Conservation (phyloP, 1,140 invertebrate genomes). For the Danaus melanippus region DNA sequence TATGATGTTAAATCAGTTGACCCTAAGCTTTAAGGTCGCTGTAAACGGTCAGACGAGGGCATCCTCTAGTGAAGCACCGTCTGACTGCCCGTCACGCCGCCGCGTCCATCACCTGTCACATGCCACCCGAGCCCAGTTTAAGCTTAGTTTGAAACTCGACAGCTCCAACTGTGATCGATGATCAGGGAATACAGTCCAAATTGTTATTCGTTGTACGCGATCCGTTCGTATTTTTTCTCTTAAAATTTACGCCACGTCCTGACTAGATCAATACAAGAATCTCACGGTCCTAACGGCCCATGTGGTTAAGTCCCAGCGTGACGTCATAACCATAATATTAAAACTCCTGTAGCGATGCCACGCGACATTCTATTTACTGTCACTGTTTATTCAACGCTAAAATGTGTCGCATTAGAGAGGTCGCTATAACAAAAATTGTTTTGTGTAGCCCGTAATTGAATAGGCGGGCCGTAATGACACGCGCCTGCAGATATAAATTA, state of each 20-base stretch:
- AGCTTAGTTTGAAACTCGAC: slow-evolving; percentile 35
- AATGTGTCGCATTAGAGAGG: slow-evolving; percentile 58
- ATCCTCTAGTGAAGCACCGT: background rate
- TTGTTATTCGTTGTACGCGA: too few relatives aligned
- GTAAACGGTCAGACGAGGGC: slow-evolving; percentile 3
- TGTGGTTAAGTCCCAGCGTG: slow-evolving; percentile 41
- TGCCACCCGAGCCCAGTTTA: slow-evolving; percentile 25
- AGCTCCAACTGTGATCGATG: slow-evolving; percentile 35
- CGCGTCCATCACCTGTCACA: slow-evolving; percentile 31
- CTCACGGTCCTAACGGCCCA: slow-evolving; percentile 36
- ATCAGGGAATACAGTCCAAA: background rate
- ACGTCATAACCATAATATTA: slow-evolving; percentile 43
- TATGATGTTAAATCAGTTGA: too few relatives aligned
- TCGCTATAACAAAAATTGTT: slow-evolving; percentile 51
- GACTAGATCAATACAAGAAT: slow-evolving; percentile 11
- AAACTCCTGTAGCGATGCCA: slow-evolving; percentile 58
- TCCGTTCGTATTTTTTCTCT: too few relatives aligned
- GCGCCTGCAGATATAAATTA: slow-evolving; percentile 31
- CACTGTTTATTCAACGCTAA: slow-evolving; percentile 57
- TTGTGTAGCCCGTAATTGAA: slow-evolving; percentile 56
- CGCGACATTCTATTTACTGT: slow-evolving; percentile 59
- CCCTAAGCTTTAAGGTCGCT: background rate
- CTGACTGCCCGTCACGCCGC: slow-evolving; percentile 27
- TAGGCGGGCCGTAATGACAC: slow-evolving; percentile 58
- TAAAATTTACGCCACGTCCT: too few relatives aligned